Base-by-base conservation (phyloP, 2,797 vertebrate species). In the Mormyrops boulengeri region DNA sequence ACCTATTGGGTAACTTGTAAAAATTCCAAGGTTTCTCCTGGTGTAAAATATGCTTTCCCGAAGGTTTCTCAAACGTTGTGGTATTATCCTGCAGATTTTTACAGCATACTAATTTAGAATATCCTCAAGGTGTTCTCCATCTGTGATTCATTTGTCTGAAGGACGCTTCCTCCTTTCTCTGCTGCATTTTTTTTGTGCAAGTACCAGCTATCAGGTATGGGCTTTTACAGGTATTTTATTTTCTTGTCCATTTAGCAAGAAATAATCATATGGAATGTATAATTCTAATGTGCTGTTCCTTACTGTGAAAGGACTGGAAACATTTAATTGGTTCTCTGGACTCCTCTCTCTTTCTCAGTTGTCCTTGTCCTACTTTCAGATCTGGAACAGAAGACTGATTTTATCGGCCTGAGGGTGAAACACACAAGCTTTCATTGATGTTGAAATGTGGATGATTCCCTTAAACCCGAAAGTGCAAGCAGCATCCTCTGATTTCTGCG, bases 291-390 rank as follows among this genome's bases (percentile, higher is more conserved):
- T 66, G 38, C 52, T 77, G 41, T 55, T 5, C 47, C 49, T 53
- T 87, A 69, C 84, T 6, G 41, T 57, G 84, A 62, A 89, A 26
- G 26, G 60, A 38, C 26, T 69, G 30, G 7, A 22, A 30, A 30
- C 6, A 44, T 87, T 62, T 77, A 86, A 89, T 87, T 89, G 60
- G 88, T 34, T 82, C 41, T 47, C 41, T 22, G 26, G 84, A 73
- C 57, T 53, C 38, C 85, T 53, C 47, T n/a, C 55, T 69, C 44
- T 26, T 19, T 22, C 11, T 12, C 8, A 3, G 85, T 30, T 52
- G 60, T 86, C 57, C 60, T 49, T 87, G 85, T 19, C 89, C 89
- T 73, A 87, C 60, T 73, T 89, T 85, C 89, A 49, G 84, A 26
- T n/a, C 47, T 53, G 22, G 41, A 41, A 82, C 30, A 89, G 50